phyloP scores from a whole-genome alignment of 2,888 invertebrate species.

The Rhopalosiphum nymphaeae region DNA sequence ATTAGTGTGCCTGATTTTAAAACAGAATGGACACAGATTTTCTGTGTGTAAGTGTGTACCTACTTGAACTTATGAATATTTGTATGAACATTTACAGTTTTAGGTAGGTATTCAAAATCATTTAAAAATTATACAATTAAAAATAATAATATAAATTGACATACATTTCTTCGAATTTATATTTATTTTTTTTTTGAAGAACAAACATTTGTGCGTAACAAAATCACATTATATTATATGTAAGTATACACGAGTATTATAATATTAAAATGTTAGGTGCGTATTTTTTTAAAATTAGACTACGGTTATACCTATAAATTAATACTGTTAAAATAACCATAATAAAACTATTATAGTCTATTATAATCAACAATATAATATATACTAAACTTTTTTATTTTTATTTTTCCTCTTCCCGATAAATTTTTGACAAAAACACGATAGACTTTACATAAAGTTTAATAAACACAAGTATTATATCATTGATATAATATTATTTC shows the following conservation, averaged over 20 bases:
- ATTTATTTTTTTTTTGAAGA: background rate
- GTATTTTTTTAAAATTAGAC: constrained; percentile 23
- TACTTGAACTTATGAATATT: background rate
- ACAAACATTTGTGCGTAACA: constrained; percentile 42
- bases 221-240: constrained; percentile 17
- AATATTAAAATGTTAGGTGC: constrained; percentile 45
- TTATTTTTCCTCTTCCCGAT: constrained; percentile 30
- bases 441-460: constrained; percentile 33
- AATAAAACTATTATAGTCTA: constrained; percentile 51
- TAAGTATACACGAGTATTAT: constrained; percentile 21
- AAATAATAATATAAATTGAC: constrained; percentile 55
- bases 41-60: background rate
- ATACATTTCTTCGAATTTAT: constrained; percentile 29
- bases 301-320: constrained; percentile 23
- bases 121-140: background rate
- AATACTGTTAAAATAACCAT: constrained; percentile 55
- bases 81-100: background rate
- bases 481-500: background rate
- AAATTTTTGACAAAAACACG: background rate
- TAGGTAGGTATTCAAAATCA: constrained; percentile 29
- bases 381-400: constrained; percentile 25
- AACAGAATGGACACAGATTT: constrained; percentile 1
- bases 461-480: background rate
- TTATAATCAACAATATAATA: constrained; percentile 52
- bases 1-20: background rate